Conservation (phyloP, 53 echinoderm and acorn worm genomes). For the Holothuria scabra region DNA sequence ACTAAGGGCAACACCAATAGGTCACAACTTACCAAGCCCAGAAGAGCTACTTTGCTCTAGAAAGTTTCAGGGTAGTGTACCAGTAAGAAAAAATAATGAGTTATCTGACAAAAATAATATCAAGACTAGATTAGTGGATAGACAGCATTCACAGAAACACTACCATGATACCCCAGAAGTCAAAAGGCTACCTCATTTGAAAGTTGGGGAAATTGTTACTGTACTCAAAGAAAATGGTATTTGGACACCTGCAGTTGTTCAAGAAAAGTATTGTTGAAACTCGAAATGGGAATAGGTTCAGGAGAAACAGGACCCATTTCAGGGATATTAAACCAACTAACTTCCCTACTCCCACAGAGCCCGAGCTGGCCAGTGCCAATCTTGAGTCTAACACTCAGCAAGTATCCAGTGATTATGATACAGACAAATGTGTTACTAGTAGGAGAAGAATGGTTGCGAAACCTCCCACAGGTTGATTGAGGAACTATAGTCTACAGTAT, state of each 20-base stretch:
- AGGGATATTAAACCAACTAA: constrained; percentile 16
- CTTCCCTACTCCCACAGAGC: background rate
- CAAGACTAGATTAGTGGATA: background rate
- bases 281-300: constrained; percentile 4
- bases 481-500: background rate
- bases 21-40: constrained; percentile 9
- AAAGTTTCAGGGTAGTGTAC: background rate
- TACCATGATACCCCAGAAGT: constrained; percentile 28
- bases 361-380: too few species aligned
- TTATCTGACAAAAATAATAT: background rate
- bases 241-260: constrained; percentile 10
- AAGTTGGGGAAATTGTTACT: constrained; percentile 1
- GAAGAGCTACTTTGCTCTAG: constrained; percentile 18
- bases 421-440: background rate
- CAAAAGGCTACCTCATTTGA: background rate
- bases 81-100: background rate
- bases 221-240: constrained; percentile 10
- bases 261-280: constrained; percentile 19
- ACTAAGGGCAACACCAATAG: background rate
- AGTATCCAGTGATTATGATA: background rate
- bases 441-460: background rate
- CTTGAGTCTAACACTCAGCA: too few species aligned
- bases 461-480: constrained; percentile 1
- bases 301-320: constrained; percentile 30
- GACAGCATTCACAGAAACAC: constrained; percentile 14